Evolutionary conservation across 2,797 vertebrate species (phyloP).

Genomic region (Sebastes trivittatus): DNA sequence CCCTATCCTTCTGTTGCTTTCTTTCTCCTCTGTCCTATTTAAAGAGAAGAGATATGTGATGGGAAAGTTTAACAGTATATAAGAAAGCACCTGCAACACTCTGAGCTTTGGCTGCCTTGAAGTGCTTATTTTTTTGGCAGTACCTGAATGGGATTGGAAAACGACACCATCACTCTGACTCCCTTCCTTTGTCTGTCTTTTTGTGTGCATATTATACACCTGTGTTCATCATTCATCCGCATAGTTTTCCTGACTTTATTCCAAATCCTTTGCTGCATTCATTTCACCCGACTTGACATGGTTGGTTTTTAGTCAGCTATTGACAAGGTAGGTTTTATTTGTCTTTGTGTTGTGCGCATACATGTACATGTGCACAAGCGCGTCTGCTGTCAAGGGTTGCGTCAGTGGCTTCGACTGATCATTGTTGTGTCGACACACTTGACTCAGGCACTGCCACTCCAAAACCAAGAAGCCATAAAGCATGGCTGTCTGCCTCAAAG

Average conservation of each 20-base stretch:
- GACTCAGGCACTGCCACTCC: conserved; percentile 70
- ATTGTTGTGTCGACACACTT: conserved; percentile 61
- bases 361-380: neutral
- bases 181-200: neutral
- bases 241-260: neutral
- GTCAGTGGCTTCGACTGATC: conserved; percentile 62
- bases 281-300: neutral
- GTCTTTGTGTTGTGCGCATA: neutral
- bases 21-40: conserved; percentile 67
- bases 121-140: conserved; percentile 19
- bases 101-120: neutral
- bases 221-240: neutral
- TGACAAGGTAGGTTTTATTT: neutral
- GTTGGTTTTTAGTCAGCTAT: neutral
- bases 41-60: conserved; percentile 62
- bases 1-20: conserved; percentile 54
- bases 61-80: conserved; percentile 53
- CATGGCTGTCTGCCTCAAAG: conserved; percentile 69
- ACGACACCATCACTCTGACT: neutral
- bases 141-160: conserved; percentile 10
- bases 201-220: neutral
- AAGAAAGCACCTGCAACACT: conserved; percentile 43
- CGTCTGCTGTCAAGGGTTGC: conserved; percentile 44
- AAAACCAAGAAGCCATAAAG: conserved; percentile 72
- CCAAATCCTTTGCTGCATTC: neutral